phyloP scores from a whole-genome alignment of 2,797 vertebrate species.

The Microcaecilia unicolor region DNA sequence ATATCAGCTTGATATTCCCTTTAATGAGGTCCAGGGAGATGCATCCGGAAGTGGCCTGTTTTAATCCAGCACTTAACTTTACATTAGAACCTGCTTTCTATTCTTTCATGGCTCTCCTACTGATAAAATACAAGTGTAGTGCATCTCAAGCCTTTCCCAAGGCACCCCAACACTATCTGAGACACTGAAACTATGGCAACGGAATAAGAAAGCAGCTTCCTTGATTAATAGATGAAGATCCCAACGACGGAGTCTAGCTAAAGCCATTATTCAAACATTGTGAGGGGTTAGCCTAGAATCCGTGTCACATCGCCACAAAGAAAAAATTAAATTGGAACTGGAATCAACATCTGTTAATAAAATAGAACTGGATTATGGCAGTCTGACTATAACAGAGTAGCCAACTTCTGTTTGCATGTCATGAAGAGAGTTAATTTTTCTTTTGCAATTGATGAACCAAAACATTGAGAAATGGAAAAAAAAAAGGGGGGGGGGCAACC shows the following conservation, averaged over 20 bases:
- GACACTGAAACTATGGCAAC: constrained; percentile 98
- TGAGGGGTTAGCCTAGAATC: constrained; percentile 49
- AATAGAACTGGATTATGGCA: too few relatives aligned
- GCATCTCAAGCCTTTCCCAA: constrained; percentile 70
- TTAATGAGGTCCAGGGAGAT: constrained; percentile 62
- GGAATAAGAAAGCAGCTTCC: constrained; percentile 90
- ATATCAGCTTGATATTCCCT: constrained; percentile 45
- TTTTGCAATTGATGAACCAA: constrained; percentile 19
- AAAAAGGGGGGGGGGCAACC: constrained; percentile 8
- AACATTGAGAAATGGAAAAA: constrained; percentile 14
- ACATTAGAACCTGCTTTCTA: constrained; percentile 33
- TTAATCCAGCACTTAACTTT: constrained; percentile 47
- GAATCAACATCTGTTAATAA: constrained; percentile 8
- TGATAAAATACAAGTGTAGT: constrained; percentile 58
- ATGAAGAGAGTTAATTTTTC: constrained; percentile 10
- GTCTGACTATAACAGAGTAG: constrained; percentile 9
- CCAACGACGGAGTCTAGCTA: constrained; percentile 69
- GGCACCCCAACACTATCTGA: constrained; percentile 87
- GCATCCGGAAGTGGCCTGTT: constrained; percentile 44
- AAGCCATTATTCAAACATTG: constrained; percentile 58
- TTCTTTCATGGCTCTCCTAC: constrained; percentile 40
- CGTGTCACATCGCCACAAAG: constrained; percentile 34
- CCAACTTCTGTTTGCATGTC: too few relatives aligned
- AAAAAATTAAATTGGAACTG: not conserved
- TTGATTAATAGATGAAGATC: constrained; percentile 99